Evolutionary conservation across 2,888 invertebrate species (phyloP).

Genomic region (Dryococelus australis): DNA sequence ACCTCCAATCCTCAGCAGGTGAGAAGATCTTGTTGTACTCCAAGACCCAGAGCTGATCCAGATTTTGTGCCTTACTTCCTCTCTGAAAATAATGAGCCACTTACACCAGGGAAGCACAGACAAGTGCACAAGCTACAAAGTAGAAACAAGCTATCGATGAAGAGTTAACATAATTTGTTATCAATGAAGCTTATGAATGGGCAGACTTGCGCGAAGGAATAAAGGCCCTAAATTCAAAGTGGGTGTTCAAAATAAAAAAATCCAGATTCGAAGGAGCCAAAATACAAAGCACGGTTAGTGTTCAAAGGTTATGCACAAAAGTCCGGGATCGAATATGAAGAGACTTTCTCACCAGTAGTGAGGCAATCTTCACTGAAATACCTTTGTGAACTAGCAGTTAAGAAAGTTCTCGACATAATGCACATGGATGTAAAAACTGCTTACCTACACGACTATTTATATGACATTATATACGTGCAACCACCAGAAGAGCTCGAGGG

Average conservation of each 20-base stretch:
- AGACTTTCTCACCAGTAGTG: neutral
- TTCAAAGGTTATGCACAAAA: neutral
- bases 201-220: neutral
- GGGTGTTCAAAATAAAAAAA: conserved; percentile 3
- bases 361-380: neutral
- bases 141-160: neutral
- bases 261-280: neutral
- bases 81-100: neutral
- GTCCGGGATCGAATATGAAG: neutral
- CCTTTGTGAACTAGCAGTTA: neutral
- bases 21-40: neutral
- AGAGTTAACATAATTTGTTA: neutral
- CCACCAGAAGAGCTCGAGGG: neutral
- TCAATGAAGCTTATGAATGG: conserved; percentile 6
- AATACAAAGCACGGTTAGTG: neutral
- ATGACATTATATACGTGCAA: neutral
- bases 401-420: neutral
- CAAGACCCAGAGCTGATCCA: neutral
- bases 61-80: neutral
- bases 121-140: neutral
- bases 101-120: neutral
- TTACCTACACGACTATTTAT: neutral
- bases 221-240: neutral
- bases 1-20: neutral
- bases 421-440: neutral